Evolutionary conservation across 2,113 vertebrate genomes (phyloP).

Genomic region (Diglossa brunneiventris): DNA sequence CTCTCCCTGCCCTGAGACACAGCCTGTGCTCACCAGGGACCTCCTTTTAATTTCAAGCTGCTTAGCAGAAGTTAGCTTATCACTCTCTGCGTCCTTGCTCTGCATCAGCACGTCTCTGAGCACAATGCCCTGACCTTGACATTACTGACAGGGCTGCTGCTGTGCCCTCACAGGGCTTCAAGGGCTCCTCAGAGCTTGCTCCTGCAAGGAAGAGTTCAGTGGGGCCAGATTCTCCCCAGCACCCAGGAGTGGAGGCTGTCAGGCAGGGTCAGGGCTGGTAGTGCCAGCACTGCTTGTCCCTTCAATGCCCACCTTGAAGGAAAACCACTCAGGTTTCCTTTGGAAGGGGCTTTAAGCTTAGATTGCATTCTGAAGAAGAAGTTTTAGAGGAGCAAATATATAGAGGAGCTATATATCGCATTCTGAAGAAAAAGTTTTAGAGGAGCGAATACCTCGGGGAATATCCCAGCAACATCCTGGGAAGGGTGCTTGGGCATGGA

Average conservation of each 20-base stretch:
- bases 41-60: not conserved
- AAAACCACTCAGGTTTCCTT: not conserved
- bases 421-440: not conserved
- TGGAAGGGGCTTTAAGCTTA: not conserved
- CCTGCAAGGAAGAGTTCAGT: not conserved
- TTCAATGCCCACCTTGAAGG: fast-evolving
- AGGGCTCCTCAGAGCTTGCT: not conserved
- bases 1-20: not conserved
- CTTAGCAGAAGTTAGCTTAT: not conserved
- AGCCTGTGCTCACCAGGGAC: not conserved
- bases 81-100: fast-evolving
- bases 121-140: fast-evolving
- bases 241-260: no score
- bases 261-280: not conserved
- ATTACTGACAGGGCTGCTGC: not conserved
- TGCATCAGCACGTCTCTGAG: fast-evolving
- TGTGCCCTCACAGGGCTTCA: not conserved
- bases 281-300: fast-evolving
- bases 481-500: fast-evolving
- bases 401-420: no score
- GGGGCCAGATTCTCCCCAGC: fast-evolving
- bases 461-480: not conserved
- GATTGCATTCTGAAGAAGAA: not conserved
- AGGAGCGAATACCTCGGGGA: not conserved
- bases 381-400: not conserved